These are phyloP conservation scores for Ceratina japonica DNA, from an alignment of 1,140 invertebrate genomes.

Conservation along the genomic window DNA sequence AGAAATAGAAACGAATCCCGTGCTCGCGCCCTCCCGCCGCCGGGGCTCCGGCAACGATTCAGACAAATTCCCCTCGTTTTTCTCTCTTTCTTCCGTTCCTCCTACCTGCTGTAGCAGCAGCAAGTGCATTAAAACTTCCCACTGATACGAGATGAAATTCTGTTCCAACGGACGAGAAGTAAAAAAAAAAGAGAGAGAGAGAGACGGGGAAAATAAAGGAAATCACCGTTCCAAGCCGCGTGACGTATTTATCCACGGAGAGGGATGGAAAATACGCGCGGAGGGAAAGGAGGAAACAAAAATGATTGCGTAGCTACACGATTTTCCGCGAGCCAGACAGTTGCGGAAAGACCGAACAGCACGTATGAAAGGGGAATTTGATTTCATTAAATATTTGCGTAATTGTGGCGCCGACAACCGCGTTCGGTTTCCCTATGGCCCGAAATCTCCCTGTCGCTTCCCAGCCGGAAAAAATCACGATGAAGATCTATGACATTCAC, in stretches of 20 bases:
- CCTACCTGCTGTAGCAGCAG: not conserved
- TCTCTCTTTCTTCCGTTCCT: not conserved
- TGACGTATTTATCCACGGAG: not conserved
- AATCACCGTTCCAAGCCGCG: not conserved
- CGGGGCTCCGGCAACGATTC: not conserved
- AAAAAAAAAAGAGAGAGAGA: no score
- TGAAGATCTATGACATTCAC: no score
- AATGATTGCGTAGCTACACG: not conserved
- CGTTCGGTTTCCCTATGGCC: not conserved
- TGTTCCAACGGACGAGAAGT: not conserved
- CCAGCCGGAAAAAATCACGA: not conserved
- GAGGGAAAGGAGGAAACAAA: not conserved
- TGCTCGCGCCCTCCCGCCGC: no score
- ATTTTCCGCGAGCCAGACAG: not conserved
- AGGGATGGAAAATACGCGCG: not conserved
- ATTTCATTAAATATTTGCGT: conserved; percentile 20
- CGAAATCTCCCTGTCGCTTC: not conserved
- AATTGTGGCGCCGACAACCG: not conserved
- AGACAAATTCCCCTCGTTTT: conserved; percentile 30
- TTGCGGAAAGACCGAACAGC: not conserved
- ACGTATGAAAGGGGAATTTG: not conserved
- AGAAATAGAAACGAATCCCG: conserved; percentile 19
- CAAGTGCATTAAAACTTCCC: conserved; percentile 17
- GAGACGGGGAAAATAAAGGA: not conserved
- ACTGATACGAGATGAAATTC: conserved; percentile 26